Evolutionary conservation across 2,888 invertebrate genomes (phyloP).

Genomic region (Eucera pruinosa): DNA sequence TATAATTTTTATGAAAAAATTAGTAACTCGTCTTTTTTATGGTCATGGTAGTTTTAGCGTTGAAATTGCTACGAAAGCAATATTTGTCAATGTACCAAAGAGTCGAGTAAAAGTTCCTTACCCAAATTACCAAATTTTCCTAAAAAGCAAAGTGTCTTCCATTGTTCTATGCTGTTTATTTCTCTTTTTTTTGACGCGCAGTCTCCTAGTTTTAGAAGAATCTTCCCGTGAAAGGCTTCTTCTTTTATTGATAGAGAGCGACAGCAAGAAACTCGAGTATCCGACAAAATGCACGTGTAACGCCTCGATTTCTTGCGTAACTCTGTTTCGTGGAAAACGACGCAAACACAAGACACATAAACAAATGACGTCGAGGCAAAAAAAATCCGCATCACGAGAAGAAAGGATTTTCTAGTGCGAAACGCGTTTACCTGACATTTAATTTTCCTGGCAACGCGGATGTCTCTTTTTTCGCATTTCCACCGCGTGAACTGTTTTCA

Average conservation of each 20-base stretch:
- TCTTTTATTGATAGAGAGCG: constrained; percentile 12
- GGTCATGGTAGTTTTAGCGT: no score
- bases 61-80: not conserved
- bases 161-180: not conserved
- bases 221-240: not conserved
- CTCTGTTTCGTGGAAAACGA: constrained; percentile 1
- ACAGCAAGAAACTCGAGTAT: constrained; percentile 14
- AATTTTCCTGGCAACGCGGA: constrained; percentile 48
- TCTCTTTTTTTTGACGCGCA: not conserved
- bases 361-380: constrained; percentile 38
- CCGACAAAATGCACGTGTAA: not conserved
- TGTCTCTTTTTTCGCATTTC: not conserved
- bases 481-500: constrained; percentile 23
- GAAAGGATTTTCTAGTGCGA: constrained; percentile 32
- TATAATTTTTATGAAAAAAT: no score
- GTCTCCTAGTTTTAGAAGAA: not conserved
- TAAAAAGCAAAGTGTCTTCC: not conserved
- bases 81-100: no score
- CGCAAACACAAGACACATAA: constrained; percentile 20
- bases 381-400: constrained; percentile 16
- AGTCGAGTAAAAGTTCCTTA: no score
- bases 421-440: constrained; percentile 53
- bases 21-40: no score
- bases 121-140: constrained; percentile 2
- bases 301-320: constrained; percentile 30